Base-by-base conservation (phyloP, 2,113 vertebrate species). In the Bos javanicus region DNA sequence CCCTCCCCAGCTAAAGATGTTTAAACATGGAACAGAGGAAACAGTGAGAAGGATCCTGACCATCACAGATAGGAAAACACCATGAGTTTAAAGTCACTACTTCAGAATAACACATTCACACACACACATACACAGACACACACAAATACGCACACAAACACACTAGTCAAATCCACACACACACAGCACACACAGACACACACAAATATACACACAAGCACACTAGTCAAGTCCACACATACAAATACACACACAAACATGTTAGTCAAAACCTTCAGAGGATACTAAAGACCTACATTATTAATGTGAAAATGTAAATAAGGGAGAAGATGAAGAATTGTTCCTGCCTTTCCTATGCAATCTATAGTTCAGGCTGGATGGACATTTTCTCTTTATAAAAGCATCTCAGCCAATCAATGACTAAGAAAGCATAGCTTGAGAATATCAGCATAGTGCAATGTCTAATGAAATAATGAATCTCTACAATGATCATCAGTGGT, bases 11-110 rank as follows among this genome's bases (percentile, higher is more conserved):
- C 33, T 82, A 82, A 54, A n/a, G 80, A 25, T 23, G 28, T 52
- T 33, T 48, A 67, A 74, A 71, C 17, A 36, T 71, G 52, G 30
- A 25, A 7, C 6, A 12, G 7, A 26, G 2, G 57, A 3, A 21
- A 4, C 6, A 15, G 1, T 11, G 16, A 23, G 6, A 12, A 76
- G 25, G 3, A 46, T 26, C 15, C 7, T 30, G 1, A 13, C 17
- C n/a, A 5, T 56, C 36, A 30, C 2, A 3, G 9, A 64, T 0
- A 36, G 21, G 36, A 71, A 52, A 21, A 7, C 12, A 7, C 52
- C 19, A 4, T 2, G 30, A 59, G 7, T 46, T 36, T 46, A 74
- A 26, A 57, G 15, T 30, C 9, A 17, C 28, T n/a, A 33, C 25
- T 83, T 57, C 80, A 16, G 19, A 30, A 64, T 21, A 48, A 81